These are phyloP conservation scores for Melanotaenia maccullochi DNA, from an alignment of 2,797 vertebrate species.

Conservation along the genomic window DNA sequence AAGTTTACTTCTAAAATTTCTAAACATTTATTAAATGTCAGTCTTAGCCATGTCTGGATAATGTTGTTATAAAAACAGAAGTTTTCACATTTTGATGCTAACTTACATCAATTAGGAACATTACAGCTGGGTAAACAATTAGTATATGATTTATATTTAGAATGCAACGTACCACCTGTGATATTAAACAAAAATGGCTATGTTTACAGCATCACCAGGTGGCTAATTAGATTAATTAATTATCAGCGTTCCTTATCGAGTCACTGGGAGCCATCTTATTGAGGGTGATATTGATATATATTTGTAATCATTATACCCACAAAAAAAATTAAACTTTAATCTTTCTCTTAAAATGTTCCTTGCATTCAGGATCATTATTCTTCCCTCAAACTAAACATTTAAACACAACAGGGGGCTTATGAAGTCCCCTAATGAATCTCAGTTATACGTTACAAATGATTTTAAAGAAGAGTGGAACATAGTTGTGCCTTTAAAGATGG, in stretches of 20 bases:
- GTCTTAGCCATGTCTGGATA: not conserved
- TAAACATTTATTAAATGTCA: not conserved
- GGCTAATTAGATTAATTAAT: constrained; percentile 42
- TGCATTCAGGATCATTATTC: not conserved
- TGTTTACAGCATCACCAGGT: constrained; percentile 33
- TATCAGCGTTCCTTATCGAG: constrained; percentile 33
- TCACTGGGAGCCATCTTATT: constrained; percentile 14
- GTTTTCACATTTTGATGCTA: not conserved
- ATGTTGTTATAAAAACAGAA: not conserved
- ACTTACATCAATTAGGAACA: not conserved
- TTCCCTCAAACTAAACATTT: not conserved
- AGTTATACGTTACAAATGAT: constrained; percentile 5
- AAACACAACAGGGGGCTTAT: constrained; percentile 1
- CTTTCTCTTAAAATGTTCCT: not conserved
- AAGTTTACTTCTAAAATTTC: not conserved
- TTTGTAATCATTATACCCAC: not conserved
- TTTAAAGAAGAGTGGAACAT: constrained; percentile 30
- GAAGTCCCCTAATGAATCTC: constrained; percentile 3
- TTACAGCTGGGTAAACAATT: not conserved
- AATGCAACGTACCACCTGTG: not conserved
- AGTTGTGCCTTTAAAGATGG: constrained; percentile 17
- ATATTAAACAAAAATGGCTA: not conserved
- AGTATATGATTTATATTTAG: not conserved
- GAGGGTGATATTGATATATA: constrained; percentile 31
- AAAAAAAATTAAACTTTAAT: constrained; percentile 1